Percentiles rank a stretch among this genome's conserved stretches.
Conservation (phyloP, 2,888 invertebrate species). For the Parnassius orleans region DNA sequence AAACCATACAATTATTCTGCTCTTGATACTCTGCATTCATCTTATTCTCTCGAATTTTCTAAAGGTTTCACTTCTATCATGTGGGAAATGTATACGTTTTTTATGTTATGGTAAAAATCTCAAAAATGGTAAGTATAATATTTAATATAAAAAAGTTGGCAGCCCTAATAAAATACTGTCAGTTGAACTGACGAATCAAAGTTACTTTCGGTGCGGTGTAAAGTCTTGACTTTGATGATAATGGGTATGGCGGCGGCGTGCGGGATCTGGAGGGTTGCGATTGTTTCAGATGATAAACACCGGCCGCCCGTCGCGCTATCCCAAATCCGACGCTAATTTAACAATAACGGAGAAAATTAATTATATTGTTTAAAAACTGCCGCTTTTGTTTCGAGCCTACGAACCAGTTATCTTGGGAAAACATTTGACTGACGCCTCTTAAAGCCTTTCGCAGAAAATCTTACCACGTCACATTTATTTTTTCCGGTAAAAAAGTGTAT, state of each 20-base stretch:
- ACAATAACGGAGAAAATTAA: constrained; percentile 80
- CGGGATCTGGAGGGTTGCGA: constrained; percentile 45
- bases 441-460: constrained; percentile 41
- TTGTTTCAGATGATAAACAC: constrained; percentile 80
- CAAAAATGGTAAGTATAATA: too few species aligned
- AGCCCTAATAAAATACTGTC: constrained; percentile 48
- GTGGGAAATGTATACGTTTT: too few species aligned
- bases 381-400: constrained; percentile 66
- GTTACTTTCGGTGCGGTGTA: constrained; percentile 62
- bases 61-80: too few species aligned
- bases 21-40: too few species aligned
- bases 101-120: too few species aligned
- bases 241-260: constrained; percentile 67
- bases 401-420: constrained; percentile 69
- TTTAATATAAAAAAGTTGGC: too few species aligned
- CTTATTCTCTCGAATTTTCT: too few species aligned
- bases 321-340: constrained; percentile 77
- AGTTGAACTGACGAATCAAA: constrained; percentile 75
- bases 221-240: constrained; percentile 77
- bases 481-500: constrained; percentile 38
- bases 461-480: constrained; percentile 52
- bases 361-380: constrained; percentile 77
- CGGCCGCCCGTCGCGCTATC: constrained; percentile 73
- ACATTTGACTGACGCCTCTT: constrained; percentile 56
- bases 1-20: too few species aligned